Percentiles rank a stretch among this genome's conserved stretches.
Conservation (phyloP, 2,113 vertebrate species). For the Coptodon bakossiorum region DNA sequence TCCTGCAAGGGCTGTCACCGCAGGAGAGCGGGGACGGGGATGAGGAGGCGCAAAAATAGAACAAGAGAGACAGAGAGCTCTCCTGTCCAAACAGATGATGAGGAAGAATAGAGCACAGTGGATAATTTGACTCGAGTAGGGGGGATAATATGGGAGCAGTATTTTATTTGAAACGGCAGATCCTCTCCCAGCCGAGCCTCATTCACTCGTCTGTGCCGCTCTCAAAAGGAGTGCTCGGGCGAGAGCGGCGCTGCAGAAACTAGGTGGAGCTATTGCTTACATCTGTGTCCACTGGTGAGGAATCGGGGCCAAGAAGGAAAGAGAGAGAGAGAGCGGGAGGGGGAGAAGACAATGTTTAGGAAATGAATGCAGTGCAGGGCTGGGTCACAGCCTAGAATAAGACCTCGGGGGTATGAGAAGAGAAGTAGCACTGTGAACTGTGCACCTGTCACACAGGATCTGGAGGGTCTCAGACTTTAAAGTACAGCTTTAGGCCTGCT, state of each 20-base stretch:
- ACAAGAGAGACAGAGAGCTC: conserved; percentile 52
- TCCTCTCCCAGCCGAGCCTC: conserved; percentile 17
- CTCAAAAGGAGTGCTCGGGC: conserved; percentile 2
- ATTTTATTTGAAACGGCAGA: conserved; percentile 53
- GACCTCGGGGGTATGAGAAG: conserved; percentile 17
- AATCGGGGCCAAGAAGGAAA: conserved; percentile 15
- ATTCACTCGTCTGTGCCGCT: conserved; percentile 26
- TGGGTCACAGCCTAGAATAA: conserved; percentile 38
- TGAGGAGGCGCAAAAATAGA: conserved; percentile 67
- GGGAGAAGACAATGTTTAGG: conserved; percentile 45
- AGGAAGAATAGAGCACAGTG: conserved; percentile 54
- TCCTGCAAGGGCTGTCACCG: conserved; percentile 61
- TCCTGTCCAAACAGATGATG: conserved; percentile 62
- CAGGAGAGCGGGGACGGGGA: conserved; percentile 46
- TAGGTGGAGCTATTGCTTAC: conserved; percentile 66
- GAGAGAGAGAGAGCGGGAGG: conserved; percentile 3
- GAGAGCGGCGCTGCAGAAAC: conserved; percentile 37
- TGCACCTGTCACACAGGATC: conserved; percentile 52
- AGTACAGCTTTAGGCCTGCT: conserved; percentile 37
- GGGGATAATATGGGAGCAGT: conserved; percentile 44
- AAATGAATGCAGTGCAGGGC: conserved; percentile 48
- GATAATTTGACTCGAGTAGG: conserved; percentile 62
- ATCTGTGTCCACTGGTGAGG: conserved; percentile 31
- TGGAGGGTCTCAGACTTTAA: conserved; percentile 11
- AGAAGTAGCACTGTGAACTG: conserved; percentile 24